Base-by-base conservation (phyloP, 2,797 vertebrate species). In the Lindbergichthys nudifrons region DNA sequence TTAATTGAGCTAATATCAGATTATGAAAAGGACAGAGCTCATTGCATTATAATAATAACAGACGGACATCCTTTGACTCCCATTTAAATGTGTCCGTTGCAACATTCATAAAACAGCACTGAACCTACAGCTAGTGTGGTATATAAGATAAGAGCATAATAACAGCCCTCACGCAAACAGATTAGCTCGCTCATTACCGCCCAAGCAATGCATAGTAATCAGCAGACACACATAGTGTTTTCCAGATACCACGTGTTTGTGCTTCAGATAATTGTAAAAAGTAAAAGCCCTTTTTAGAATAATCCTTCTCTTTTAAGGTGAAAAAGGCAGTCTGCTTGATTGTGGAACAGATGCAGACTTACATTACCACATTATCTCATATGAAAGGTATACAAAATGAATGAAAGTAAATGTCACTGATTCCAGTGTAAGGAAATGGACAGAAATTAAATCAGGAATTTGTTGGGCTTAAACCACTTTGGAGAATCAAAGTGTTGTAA, bases 341-440 rank as follows among this genome's bases (percentile, higher is more conserved):
- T 65, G 42, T n/a, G 32, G 45, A 60, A 5, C 39, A 56, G 19
- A 66, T 32, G 43, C n/a, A 53, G 45, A 61, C 59, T 74, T 13
- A 60, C 8, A 19, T 4, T 52, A 62, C 70, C 18, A 65, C 15
- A 65, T 59, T 13, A 72, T 32, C 23, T 71, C 41, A 59, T 16
- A 9, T 10, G 23, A 50, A 54, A 65, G 47, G 36, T 52, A 26
- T 4, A 13, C 5, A 13, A 39, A 23, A 70, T 64, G 1, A 56
- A 70, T 19, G 14, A 61, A 75, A 64, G n/a, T 0, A 48, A 72
- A 73, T 12, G 12, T 21, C 47, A 66, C 10, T 36, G 23, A 73
- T 39, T 50, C 7, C 21, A 54, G 45, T 2, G 6, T 5, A 8
- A 45, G 45, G 21, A 18, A 80, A 79, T 5, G 9, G n/a, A 42